Evolutionary conservation across 2,888 invertebrate genomes (phyloP), one percentile per base, ranked within the genome.

Genomic region (Entomobrya multifasciata): DNA sequence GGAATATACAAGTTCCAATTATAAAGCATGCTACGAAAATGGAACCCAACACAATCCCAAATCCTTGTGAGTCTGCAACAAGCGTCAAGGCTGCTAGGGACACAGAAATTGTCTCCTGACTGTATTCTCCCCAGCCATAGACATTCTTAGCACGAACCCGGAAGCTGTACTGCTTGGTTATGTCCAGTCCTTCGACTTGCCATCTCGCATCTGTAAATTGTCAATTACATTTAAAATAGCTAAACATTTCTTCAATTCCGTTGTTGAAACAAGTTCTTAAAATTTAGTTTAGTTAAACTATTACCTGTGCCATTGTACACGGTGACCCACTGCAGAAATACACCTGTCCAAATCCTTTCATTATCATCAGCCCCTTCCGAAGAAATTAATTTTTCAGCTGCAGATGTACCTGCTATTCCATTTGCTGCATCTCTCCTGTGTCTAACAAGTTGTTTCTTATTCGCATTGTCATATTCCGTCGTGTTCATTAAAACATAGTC

Each of bases 91-190:
- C 93, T 0, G 93, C 93, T n/a, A 94, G 92, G 92, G 94, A 94
- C 90, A 95, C 94, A 47, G 94, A 93, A 41, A 94, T 94, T 90
- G 96, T 96, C 83, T 92, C 92, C 89, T 94, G 93, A 89, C 97
- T 97, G 92, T 95, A 95, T 17, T 95, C 94, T 86, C 97, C 96
- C 95, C 96, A 96, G 25, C 98, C 98, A 92, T 96, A 95, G 3
- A 94, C 93, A 92, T 98, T 98, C 84, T 94, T 93, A 0, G 97
- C 97, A 87, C 95, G 94, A 70, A 97, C 96, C 11, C 96, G 94
- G 92, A 97, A 97, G 79, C 94, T 93, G 91, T 96, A 95, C 72
- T 94, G 93, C 27, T 94, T 93, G 86, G 94, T 94, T 25, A 94
- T 94, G 79, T 94, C 94, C 77, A 95, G 93, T 17, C 95, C 95